A percentile compares a stretch with the other conserved stretches of the same genome.
Evolutionary conservation across 2,888 invertebrate genomes (phyloP).

Genomic region (Psococerastis gibbosa): DNA sequence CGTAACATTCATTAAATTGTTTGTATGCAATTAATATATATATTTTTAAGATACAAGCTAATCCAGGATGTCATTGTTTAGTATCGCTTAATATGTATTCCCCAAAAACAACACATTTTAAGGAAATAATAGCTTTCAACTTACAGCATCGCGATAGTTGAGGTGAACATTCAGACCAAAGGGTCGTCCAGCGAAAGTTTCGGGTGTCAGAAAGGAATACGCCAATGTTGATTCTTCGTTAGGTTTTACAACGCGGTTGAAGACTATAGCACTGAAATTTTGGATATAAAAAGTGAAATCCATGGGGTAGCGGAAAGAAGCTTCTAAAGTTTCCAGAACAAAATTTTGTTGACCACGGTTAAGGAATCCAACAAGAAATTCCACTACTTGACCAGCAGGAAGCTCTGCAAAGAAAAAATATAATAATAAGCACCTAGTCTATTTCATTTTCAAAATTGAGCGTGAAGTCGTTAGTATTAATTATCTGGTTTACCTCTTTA

Average conservation of each 20-base stretch:
- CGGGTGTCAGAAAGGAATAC: slow-evolving; percentile 88
- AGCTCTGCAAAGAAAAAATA: slow-evolving; percentile 40
- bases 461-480: no score
- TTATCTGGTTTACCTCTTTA: no score
- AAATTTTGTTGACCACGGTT: slow-evolving; percentile 89
- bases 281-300: slow-evolving; percentile 97
- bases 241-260: slow-evolving; percentile 74
- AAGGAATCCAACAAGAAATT: slow-evolving; percentile 88
- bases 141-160: slow-evolving; percentile 66
- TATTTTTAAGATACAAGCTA: no score
- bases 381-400: slow-evolving; percentile 79
- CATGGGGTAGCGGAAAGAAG: slow-evolving; percentile 97
- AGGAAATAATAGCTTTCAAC: no score
- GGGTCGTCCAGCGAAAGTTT: slow-evolving; percentile 91
- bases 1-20: no score
- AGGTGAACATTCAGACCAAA: slow-evolving; percentile 89
- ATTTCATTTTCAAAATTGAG: no score
- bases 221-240: slow-evolving; percentile 85
- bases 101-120: no score
- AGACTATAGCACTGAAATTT: slow-evolving; percentile 85
- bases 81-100: no score
- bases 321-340: slow-evolving; percentile 80
- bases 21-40: no score
- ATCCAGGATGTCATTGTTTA: no score
- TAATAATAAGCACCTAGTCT: no score